Percentiles rank a stretch among this genome's conserved stretches.
Conservation (phyloP, 2,797 vertebrate species). For the Phyllotis vaccarum region DNA sequence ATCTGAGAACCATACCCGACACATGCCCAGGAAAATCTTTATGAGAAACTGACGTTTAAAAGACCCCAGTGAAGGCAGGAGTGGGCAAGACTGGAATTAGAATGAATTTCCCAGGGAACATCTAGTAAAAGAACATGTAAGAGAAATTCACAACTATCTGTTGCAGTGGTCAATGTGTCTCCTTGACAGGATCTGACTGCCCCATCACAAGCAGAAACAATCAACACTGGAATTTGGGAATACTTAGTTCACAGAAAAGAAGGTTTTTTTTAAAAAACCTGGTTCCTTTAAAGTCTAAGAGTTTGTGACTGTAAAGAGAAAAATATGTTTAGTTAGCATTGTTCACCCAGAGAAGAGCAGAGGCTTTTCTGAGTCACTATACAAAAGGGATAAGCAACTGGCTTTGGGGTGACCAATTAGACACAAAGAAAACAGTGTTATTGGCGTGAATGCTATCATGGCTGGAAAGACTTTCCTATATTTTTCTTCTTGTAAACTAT, state of each 20-base stretch:
- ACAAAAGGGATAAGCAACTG: background rate
- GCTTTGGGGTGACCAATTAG: background rate
- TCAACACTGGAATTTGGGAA: background rate
- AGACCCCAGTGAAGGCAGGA: background rate
- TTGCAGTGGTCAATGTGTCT: background rate
- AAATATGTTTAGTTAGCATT: background rate
- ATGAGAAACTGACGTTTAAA: background rate
- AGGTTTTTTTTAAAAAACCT: no score
- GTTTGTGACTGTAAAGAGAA: background rate
- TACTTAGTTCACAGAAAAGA: background rate
- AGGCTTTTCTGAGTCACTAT: background rate
- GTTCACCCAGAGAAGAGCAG: background rate
- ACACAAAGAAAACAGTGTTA: background rate
- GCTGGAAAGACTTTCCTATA: background rate
- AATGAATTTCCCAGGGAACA: conserved; percentile 33
- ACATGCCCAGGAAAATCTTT: background rate
- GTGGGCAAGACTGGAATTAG: background rate
- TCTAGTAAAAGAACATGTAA: background rate
- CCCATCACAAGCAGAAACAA: background rate
- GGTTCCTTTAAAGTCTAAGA: background rate
- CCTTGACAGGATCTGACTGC: background rate
- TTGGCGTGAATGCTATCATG: background rate
- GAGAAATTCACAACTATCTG: background rate
- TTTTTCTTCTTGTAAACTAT: background rate
- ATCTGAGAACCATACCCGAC: background rate